Base-by-base conservation (phyloP, 2,797 vertebrate genomes). In the Cyclopterus lumpus region DNA sequence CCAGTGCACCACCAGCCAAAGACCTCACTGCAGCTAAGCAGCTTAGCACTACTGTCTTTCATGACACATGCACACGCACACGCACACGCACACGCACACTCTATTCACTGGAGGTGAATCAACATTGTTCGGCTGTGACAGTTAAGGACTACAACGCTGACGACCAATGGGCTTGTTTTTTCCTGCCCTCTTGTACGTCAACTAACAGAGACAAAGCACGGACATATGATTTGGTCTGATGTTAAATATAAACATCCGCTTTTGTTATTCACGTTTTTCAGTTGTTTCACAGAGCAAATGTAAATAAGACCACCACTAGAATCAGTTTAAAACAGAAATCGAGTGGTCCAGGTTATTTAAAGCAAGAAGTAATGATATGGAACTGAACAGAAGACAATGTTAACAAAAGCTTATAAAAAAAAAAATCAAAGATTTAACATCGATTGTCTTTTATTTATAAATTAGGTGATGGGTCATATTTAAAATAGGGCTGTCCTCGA, bases 21-120 rank as follows among this genome's bases (percentile, higher is more conserved):
- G 84, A 90, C 79, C 86, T 87, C 79, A 79, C 51, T 85, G 51
- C 46, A 67, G 79, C 75, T 90, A 92, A 93, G 92, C 92, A 85
- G 91, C 91, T 93, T 92, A 92, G 79, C 55, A 58, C 75, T 46
- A 71, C 84, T 80, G 83, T 82, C 83, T 86, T 88, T 91, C 76
- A 90, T 80, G 36, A 77, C 38, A 18, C 68, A 73, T 2, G 9
- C 46, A 11, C 46, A n/a, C 18, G n/a, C 46, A 48, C 18, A n/a
- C 46, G 4, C 46, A 48, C 46, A 48, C 46, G 48, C 18, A 9
- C 46, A 48, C 46, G 8, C 46, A 3, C 44, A 48, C 46, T 38
- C 32, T 32, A 32, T 32, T 32, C 32, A 32, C 32, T 32, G 32
- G 32, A 32, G 32, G 32, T 79, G 83, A 90, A 81, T 88, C 73